These are phyloP conservation scores for Archips xylosteana DNA, from an alignment of 2,888 invertebrate species.

Conservation along the genomic window DNA sequence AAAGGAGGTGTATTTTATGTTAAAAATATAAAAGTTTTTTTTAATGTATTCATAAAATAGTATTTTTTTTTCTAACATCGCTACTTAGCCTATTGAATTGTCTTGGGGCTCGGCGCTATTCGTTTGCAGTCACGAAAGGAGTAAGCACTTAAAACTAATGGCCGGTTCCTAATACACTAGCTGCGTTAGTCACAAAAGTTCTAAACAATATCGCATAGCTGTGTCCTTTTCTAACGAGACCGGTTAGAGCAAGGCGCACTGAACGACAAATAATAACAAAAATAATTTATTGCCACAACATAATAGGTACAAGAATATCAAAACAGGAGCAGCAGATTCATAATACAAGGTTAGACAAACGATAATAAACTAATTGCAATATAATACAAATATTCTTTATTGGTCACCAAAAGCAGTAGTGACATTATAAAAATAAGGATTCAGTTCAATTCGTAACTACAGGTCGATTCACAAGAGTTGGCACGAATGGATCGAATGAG, in stretches of 20 bases:
- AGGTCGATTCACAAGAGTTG: too few relatives aligned
- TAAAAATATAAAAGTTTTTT: conserved; percentile 65
- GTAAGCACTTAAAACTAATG: conserved; percentile 29
- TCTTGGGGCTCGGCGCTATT: conserved; percentile 58
- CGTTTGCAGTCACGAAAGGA: conserved; percentile 49
- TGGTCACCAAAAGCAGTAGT: too few relatives aligned
- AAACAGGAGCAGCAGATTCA: too few relatives aligned
- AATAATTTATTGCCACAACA: too few relatives aligned
- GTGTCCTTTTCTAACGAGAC: not conserved
- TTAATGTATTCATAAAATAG: conserved; percentile 64
- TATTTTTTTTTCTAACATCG: conserved; percentile 58
- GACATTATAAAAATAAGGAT: too few relatives aligned
- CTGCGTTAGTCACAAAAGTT: not conserved
- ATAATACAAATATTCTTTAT: too few relatives aligned
- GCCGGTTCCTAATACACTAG: conserved; percentile 21
- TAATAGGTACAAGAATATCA: too few relatives aligned
- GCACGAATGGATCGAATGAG: too few relatives aligned
- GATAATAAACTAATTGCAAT: too few relatives aligned
- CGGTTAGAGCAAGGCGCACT: not conserved
- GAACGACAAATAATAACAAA: not conserved
- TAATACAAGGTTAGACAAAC: too few relatives aligned
- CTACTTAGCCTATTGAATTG: conserved; percentile 51
- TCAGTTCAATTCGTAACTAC: too few relatives aligned
- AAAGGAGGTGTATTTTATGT: conserved; percentile 52
- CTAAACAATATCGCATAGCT: not conserved